phyloP scores from a whole-genome alignment of 2,797 vertebrate species.

The Syndactyla subalaris region DNA sequence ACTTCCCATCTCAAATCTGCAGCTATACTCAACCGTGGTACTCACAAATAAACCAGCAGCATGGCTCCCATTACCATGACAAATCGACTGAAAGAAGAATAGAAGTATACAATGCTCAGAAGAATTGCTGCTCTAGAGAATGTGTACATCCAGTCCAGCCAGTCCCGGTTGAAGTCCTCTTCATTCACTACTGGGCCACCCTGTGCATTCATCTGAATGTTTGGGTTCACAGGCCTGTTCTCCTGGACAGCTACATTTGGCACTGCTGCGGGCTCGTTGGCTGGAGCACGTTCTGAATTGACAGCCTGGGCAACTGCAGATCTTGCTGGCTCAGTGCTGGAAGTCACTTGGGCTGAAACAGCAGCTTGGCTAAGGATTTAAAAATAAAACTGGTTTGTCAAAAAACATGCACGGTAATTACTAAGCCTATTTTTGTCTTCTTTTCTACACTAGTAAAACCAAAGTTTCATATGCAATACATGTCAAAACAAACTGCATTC shows the following conservation, averaged over 20 bases:
- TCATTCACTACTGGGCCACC: conserved; percentile 90
- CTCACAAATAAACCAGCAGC: conserved; percentile 96
- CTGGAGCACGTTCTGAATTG: conserved; percentile 71
- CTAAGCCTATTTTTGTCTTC: background rate
- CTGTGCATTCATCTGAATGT: conserved; percentile 92
- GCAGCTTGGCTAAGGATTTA: conserved; percentile 83
- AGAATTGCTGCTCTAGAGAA: conserved; percentile 89
- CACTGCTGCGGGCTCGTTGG: conserved; percentile 77
- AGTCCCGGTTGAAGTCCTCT: conserved; percentile 93
- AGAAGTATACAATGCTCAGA: conserved; percentile 96
- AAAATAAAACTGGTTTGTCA: background rate
- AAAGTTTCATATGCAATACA: background rate
- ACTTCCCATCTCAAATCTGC: background rate
- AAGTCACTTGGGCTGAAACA: conserved; percentile 82
- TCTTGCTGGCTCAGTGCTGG: conserved; percentile 62
- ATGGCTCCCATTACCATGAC: conserved; percentile 96
- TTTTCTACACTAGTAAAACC: background rate
- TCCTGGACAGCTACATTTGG: conserved; percentile 79
- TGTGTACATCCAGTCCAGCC: conserved; percentile 96
- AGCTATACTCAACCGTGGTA: conserved; percentile 39
- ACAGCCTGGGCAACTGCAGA: conserved; percentile 65
- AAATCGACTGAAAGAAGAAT: conserved; percentile 95
- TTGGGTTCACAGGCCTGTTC: conserved; percentile 83
- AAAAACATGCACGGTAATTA: background rate
- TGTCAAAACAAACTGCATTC: background rate